Conservation (phyloP, 92 coral and sea anemone genomes). For the Desmophyllum pertusum region DNA sequence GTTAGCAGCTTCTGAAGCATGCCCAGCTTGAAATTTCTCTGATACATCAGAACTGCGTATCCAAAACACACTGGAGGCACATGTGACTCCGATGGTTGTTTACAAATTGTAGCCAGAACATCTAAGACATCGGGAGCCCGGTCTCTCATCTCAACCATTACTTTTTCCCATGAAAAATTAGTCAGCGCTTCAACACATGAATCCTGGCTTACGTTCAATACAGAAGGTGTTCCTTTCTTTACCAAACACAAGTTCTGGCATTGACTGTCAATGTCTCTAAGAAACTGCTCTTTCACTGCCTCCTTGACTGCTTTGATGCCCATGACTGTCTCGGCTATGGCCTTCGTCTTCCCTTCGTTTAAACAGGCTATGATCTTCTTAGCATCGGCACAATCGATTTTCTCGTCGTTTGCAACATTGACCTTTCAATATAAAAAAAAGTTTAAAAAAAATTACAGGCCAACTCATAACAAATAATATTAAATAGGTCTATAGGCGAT, state of each 20-base stretch:
- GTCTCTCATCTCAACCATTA: slow-evolving; percentile 52
- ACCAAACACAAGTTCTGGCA: slow-evolving; percentile 26
- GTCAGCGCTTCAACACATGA: too few species aligned
- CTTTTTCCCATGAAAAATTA: slow-evolving; percentile 22
- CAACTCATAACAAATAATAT: too few species aligned
- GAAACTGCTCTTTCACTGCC: slow-evolving; percentile 24
- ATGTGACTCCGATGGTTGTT: slow-evolving; percentile 23
- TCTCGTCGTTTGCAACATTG: neutral
- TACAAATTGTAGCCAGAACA: slow-evolving; percentile 24
- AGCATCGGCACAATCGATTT: slow-evolving; percentile 18
- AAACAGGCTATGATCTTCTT: slow-evolving; percentile 9
- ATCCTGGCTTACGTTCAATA: too few species aligned
- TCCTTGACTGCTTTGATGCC: slow-evolving; percentile 22
- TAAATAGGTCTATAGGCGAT: too few species aligned
- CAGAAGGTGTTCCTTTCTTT: too few species aligned
- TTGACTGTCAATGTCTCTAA: slow-evolving; percentile 27
- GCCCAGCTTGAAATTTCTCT: slow-evolving; percentile 34
- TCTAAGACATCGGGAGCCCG: slow-evolving; percentile 58
- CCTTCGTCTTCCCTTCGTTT: slow-evolving; percentile 17
- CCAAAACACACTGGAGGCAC: slow-evolving; percentile 36
- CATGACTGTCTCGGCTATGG: slow-evolving; percentile 41
- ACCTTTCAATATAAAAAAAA: neutral
- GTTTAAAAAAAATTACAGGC: neutral
- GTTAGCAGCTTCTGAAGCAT: slow-evolving; percentile 40
- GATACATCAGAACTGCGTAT: slow-evolving; percentile 38